Base-by-base conservation (phyloP, 1,140 invertebrate genomes). In the Pseudomyrmex concolor region DNA sequence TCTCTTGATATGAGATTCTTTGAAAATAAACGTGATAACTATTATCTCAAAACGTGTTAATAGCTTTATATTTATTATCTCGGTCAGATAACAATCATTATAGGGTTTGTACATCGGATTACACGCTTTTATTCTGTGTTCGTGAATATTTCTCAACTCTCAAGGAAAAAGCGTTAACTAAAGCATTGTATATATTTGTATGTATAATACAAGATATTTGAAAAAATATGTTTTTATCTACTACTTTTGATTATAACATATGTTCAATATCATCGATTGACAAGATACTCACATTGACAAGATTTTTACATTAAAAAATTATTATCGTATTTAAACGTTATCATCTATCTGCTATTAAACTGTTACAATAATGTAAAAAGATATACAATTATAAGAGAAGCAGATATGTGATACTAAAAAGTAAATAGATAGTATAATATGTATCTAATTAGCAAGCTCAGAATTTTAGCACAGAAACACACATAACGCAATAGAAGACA, bases 21-120 rank as follows among this genome's bases (percentile, higher is more conserved):
- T 7, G n/a, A 55, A 17, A 13, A 54, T 66, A 77, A 25, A 77
- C 13, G 48, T 54, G 60, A 77, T 67, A 77, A 64, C 13, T 15
- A 66, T 77, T 77, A 77, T n/a, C 73, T 25, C 13, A 34, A 77
- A 77, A 22, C 12, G 25, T 48, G 48, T 17, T 77, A 77, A 77
- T 66, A 48, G 25, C 48, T 66, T 51, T 8, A 15, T 51, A 54
- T 74, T 48, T 51, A n/a, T 66, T 54, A 76, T 66, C 73, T 54
- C 8, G n/a, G 5, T n/a, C 25, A 63, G 72, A 50, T 63, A 3
- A 5, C 3, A 54, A 77, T 77, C 48, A 54, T 76, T 55, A 77
- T 54, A 48, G 25, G 50, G 15, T 43, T 66, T 19, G 3, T 25
- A 25, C 25, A 25, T 25, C 25, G 2, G 25, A 25, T 25, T 25